Base-by-base conservation (phyloP, 2,888 invertebrate genomes). In the Drosophila nigricruria region DNA sequence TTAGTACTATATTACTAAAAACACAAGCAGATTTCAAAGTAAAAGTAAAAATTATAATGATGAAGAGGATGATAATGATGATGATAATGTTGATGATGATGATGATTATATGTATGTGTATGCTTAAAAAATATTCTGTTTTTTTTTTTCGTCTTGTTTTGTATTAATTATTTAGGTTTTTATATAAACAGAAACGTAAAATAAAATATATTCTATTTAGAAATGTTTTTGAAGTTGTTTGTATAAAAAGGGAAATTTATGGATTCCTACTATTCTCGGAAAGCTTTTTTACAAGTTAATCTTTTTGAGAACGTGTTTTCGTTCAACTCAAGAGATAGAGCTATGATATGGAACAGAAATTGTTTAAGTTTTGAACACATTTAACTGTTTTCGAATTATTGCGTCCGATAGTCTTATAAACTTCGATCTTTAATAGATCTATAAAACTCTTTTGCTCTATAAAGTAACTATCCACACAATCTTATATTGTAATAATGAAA, bases 151-250 rank as follows among this genome's bases (percentile, higher is more conserved):
- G 74, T 74, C 83, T 81, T 85, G 81, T 87, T 89, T 86, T 88
- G 79, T 82, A 76, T 80, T 85, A 76, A 81, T 86, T 86, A 75
- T 57, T 85, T 88, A 84, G 85, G 83, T 88, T 84, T 84, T 84
- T 84, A 82, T 85, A 85, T 77, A 82, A 77, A 78, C 75, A 77
- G 69, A 74, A 77, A 65, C 70, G 70, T 89, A 87, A 88, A 83
- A 74, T 89, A 83, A 70, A 83, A 61, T 79, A 80, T 80, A 87
- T 82, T 83, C 73, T 86, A 78, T 85, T 88, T 82, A 82, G 75
- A 81, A 83, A 61, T 40, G 42, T 12, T 25, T 32, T n/a, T 45
- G 18, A 16, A 6, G 25, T 52, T 42, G 12, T 43, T 12, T 52
- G 27, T 12, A 23, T 14, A 3, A 42, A 40, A 40, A 18, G 9